Percentiles rank a stretch among this genome's conserved stretches.
These are phyloP conservation scores for Dendrolimus punctatus DNA, from an alignment of 1,140 invertebrate genomes.

Conservation along the genomic window DNA sequence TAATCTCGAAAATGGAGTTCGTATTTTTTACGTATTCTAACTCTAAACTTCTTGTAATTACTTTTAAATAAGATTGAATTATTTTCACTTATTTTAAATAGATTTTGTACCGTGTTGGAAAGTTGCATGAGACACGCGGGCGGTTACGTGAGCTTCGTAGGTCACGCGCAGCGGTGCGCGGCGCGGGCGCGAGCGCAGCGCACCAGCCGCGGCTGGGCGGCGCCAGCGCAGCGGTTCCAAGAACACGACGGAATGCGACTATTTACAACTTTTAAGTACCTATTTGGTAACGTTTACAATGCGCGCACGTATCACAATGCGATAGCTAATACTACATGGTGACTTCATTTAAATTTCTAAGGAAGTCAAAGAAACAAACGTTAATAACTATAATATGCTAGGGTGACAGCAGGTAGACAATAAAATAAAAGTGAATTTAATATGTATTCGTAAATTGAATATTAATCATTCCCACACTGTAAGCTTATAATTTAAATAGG, in stretches of 20 bases:
- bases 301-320: constrained; percentile 42
- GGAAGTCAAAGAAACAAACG: background rate
- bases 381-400: no score
- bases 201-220: constrained; percentile 26
- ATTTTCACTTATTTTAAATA: no score
- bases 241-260: constrained; percentile 56
- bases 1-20: no score
- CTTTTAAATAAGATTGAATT: no score
- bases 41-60: no score
- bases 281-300: constrained; percentile 65
- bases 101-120: no score
- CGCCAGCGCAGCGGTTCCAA: constrained; percentile 48
- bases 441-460: no score
- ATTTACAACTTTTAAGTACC: constrained; percentile 63
- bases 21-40: no score
- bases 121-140: background rate
- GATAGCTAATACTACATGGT: constrained; percentile 6
- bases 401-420: no score
- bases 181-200: constrained; percentile 3
- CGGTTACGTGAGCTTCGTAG: constrained; percentile 5
- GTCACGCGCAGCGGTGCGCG: constrained; percentile 2
- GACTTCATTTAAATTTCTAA: background rate
- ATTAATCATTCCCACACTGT: no score
- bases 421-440: no score
- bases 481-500: no score